Evolutionary conservation across 2,888 invertebrate genomes (phyloP), one percentile per base, ranked within the genome.

Genomic region (Drosophila mulleri): DNA sequence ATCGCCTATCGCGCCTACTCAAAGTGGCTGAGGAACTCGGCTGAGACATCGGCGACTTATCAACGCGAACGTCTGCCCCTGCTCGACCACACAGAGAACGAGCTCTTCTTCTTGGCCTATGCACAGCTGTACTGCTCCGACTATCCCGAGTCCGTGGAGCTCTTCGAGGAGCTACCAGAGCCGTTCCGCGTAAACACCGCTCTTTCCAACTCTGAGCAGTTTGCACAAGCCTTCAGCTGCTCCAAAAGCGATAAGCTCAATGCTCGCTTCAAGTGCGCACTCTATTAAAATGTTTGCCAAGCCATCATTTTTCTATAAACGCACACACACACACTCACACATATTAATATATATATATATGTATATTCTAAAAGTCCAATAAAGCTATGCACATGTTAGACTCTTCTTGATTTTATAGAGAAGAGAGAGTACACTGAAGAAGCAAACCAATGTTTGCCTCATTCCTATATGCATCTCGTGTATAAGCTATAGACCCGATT

Each of bases 41-140:
- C 82, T 6, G 90, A 92, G n/a, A 80, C 75, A 1, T 62, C 81
- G 11, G 35, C 61, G 23, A 70, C 71, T 9, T 79, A 81, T 16
- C 67, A 82, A 20, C 69, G 83, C 23, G 92, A 92, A 35, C 82
- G 86, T 0, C 52, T 92, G 18, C 91, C 92, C 0, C 67, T 91
- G 2, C 72, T 92, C 2, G 81, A 88, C 2, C 81, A 85, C 47
- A 82, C 90, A 1, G 85, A 89, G 35, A 80, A 82, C 35, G 91
- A 92, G 54, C 67, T 92, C 1, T 92, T 92, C 67, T 92, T 87
- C 41, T 75, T 92, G 62, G 85, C 90, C 20, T 92, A 90, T 41
- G 92, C 91, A 0, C 92, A 92, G 63, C 78, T 90, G 0, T 92
- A 91, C 76, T 92, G 92, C 71, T 82, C 91, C 5, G 91, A 92